These are phyloP conservation scores for Equus quagga DNA, from an alignment of 2,113 vertebrate species.

Conservation along the genomic window DNA sequence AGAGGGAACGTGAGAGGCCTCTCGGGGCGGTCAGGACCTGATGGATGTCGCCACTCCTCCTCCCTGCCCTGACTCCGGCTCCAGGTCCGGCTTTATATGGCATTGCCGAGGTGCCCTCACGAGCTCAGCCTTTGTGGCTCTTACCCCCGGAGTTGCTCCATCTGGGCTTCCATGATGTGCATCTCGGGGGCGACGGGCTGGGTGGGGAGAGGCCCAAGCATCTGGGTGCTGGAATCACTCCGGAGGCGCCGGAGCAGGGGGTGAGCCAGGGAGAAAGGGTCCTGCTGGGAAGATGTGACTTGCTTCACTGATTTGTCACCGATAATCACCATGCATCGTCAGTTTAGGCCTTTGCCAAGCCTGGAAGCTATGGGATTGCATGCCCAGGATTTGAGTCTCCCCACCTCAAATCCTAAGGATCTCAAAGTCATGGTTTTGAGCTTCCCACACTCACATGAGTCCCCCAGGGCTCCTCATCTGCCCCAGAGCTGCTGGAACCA, in stretches of 20 bases:
- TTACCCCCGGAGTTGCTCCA: slow-evolving; percentile 81
- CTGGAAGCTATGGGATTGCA: neutral
- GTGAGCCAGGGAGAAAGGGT: slow-evolving; percentile 26
- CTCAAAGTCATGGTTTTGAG: neutral
- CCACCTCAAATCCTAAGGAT: neutral
- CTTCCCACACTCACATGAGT: slow-evolving; percentile 72
- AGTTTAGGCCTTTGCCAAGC: neutral
- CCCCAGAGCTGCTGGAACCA: neutral
- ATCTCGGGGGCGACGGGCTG: neutral
- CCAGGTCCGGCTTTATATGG: neutral
- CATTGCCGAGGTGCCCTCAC: neutral
- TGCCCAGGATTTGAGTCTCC: neutral
- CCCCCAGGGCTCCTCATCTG: neutral
- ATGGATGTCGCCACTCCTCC: neutral
- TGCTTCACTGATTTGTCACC: neutral
- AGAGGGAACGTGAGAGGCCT: neutral
- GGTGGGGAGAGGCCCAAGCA: neutral
- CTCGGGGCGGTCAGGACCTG: neutral
- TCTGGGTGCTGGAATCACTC: slow-evolving; percentile 43
- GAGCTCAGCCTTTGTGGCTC: neutral
- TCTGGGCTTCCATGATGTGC: slow-evolving; percentile 56
- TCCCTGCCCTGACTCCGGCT: neutral
- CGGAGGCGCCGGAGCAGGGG: slow-evolving; percentile 54
- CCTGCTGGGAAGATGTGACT: slow-evolving; percentile 43
- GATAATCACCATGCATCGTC: neutral